phyloP scores from a whole-genome alignment of 2,113 vertebrate genomes.

The Pseudorectes ferrugineus region DNA sequence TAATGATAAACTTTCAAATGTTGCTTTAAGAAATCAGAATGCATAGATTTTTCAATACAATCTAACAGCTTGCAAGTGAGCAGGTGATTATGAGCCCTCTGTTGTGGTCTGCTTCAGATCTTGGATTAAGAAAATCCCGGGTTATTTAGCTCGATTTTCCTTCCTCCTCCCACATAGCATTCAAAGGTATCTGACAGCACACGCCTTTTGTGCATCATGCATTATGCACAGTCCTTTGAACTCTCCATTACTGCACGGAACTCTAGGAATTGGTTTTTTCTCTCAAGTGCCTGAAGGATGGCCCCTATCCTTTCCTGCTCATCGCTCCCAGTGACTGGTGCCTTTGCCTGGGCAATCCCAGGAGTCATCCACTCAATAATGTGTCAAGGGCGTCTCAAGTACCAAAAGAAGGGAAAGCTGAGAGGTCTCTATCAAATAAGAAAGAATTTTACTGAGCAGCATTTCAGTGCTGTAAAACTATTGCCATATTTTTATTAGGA shows the following conservation, averaged over 20 bases:
- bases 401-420: background rate
- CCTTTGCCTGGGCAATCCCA: background rate
- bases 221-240: background rate
- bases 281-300: background rate
- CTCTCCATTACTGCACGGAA: background rate
- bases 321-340: background rate
- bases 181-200: background rate
- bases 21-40: background rate
- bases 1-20: background rate
- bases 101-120: background rate
- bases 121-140: background rate
- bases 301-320: background rate
- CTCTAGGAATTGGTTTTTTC: background rate
- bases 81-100: background rate
- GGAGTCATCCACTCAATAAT: background rate
- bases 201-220: background rate
- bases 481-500: background rate
- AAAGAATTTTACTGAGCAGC: background rate
- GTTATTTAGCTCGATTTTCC: background rate
- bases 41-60: background rate
- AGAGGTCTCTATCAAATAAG: background rate
- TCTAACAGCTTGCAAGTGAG: background rate
- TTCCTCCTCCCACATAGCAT: accelerated
- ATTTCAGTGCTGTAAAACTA: background rate
- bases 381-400: background rate